Base-by-base conservation (phyloP, 2,797 vertebrate species). In the Schizopygopsis malacanthus region DNA sequence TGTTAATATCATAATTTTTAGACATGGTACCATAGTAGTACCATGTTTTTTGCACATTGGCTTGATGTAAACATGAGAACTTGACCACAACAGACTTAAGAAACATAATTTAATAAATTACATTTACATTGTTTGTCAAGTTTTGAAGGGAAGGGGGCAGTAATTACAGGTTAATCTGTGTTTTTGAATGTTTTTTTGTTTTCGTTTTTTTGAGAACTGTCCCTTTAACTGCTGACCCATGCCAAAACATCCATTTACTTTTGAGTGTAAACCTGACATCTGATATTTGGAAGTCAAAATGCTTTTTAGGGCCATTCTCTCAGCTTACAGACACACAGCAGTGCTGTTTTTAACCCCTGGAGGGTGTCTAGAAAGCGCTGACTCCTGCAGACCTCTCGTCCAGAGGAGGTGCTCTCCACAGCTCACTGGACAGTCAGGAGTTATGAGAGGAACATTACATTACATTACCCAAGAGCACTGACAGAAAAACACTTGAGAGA, bases 331-430 rank as follows among this genome's bases (percentile, higher is more conserved):
- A 50, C 41, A 59, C 76, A 39, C 16, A 59, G 20, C 75, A n/a
- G 75, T 78, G 75, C 75, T 78, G 33, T 25, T 39, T 39, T 59
- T 39, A 59, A 59, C 37, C 76, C 75, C 76, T 15, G 12, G 37
- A 78, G 76, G 28, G 52, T 41, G 12, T n/a, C 33, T 15, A 37
- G 11, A 59, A 78, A 78, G 20, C 12, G 75, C 75, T 79, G 41
- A 79, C 56, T 79, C 77, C 56, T 63, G 77, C 77, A 63, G 56
- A 28, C n/a, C 56, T 79, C 73, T 11, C n/a, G 5, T 79, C 54
- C n/a, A 43, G 39, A 63, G 77, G 77, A 80, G 43, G 25, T 50
- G 61, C 61, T 80, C 61, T 79, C 25, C 18, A 50, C 78, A 50
- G 78, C 78, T 80, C 78, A 80, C 25, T 50, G 43, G 79, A 80